Base-by-base conservation (phyloP, 1,140 invertebrate genomes). In the Copidosoma floridanum region DNA sequence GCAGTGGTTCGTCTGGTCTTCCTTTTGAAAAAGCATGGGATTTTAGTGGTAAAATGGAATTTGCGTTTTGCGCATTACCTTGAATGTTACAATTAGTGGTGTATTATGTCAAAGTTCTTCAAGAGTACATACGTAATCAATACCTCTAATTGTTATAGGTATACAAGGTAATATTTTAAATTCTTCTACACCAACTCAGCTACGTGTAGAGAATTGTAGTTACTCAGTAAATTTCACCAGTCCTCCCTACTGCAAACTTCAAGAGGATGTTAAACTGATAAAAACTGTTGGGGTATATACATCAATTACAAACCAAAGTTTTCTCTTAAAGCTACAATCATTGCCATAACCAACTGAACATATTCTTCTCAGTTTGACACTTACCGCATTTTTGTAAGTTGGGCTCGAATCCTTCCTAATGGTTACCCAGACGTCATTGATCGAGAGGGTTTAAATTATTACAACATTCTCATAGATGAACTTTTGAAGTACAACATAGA, bases 321-420 rank as follows among this genome's bases (percentile, higher is more conserved):
- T 12, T 7, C 14, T 24, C 2, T 2, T 27, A 24, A 47, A 24
- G 14, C 6, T 3, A 47, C 10, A 14, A 3, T 11, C 11, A 47
- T 5, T 26, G 26, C 18, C 2, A 27, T 47, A 21, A 24, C 26
- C 5, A 47, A n/a, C n/a, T n/a, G n/a, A n/a, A n/a, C n/a, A n/a
- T n/a, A n/a, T 12, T 14, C 18, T 47, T 24, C 18, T 8, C 23
- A 65, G 55, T 53, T 66, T 8, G 23, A 78, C 37, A 71, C 69
- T 54, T 85, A 85, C 67, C 77, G 85, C 7, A 85, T 88, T 68
- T 88, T 86, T 0, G 68, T 88, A 43, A 82, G 85, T 20, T 88
- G 87, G 86, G 64, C 85, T 0, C 68, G 85, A 56, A 79, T 86
- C 23, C 65, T 85, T 1, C 83, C 84, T 16, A 74, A 64, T 46